A percentile compares a stretch with the other conserved stretches of the same genome.
phyloP scores from a whole-genome alignment of 2,113 vertebrate species.

The Myotis yumanensis region DNA sequence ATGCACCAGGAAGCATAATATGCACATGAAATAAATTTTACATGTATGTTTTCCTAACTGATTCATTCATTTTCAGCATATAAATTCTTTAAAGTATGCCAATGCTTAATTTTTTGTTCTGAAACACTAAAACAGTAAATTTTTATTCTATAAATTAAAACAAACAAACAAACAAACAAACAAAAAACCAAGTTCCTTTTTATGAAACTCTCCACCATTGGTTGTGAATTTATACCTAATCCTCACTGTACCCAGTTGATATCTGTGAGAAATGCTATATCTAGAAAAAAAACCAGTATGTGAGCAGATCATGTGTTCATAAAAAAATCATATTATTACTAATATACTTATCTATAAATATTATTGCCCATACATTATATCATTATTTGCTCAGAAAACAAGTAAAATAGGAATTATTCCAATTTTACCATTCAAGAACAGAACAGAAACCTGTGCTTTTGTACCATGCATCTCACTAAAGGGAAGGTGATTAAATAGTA shows the following conservation, averaged over 20 bases:
- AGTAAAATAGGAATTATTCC: background rate
- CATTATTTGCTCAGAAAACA: background rate
- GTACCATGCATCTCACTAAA: background rate
- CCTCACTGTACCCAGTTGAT: background rate
- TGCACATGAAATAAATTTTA: background rate
- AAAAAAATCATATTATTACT: background rate
- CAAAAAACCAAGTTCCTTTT: background rate
- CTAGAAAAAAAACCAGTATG: background rate
- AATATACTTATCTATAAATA: background rate
- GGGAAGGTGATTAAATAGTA: background rate
- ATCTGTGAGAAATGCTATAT: background rate
- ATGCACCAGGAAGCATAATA: background rate
- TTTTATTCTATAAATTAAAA: slow-evolving; percentile 24
- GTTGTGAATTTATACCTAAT: background rate
- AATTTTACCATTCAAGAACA: background rate
- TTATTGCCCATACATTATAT: background rate
- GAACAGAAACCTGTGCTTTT: background rate
- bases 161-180: background rate
- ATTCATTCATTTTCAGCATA: background rate
- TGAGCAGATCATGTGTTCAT: background rate
- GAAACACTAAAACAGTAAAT: background rate
- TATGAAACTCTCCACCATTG: background rate
- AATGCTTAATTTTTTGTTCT: background rate
- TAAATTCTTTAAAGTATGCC: background rate
- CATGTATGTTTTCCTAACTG: background rate